These are phyloP conservation scores for Amorpha juglandis DNA, from an alignment of 2,888 invertebrate genomes.

Conservation along the genomic window DNA sequence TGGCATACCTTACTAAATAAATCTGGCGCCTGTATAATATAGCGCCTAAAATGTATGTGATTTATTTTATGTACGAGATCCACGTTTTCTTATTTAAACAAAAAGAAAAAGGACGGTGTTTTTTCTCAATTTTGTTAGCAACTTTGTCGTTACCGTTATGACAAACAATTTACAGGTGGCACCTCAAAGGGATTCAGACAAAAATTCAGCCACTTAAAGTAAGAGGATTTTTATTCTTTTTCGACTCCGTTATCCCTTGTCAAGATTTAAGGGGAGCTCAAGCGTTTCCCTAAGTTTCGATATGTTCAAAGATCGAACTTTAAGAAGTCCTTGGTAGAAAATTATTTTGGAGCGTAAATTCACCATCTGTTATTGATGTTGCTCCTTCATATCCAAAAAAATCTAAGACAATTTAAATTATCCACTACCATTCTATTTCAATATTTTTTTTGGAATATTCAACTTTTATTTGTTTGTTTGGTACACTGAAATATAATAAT, in stretches of 20 bases:
- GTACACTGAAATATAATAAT: too few species aligned
- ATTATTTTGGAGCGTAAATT: not conserved
- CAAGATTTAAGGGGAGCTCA: conserved; percentile 25
- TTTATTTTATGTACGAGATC: not conserved
- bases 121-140: conserved; percentile 18
- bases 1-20: too few species aligned
- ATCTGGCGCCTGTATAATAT: too few species aligned
- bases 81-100: not conserved
- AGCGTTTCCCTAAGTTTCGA: conserved; percentile 32
- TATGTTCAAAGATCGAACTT: not conserved
- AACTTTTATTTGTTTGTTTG: too few species aligned
- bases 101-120: not conserved
- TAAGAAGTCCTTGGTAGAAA: not conserved
- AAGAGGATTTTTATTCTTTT: conserved; percentile 50
- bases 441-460: too few species aligned
- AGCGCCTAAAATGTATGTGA: not conserved
- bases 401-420: too few species aligned
- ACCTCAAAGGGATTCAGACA: conserved; percentile 41
- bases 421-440: too few species aligned
- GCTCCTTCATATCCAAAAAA: not conserved
- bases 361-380: not conserved
- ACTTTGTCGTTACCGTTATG: conserved; percentile 22
- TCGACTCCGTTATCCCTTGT: conserved; percentile 34
- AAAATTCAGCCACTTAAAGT: conserved; percentile 49
- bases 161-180: conserved; percentile 34